Evolutionary conservation across 2,113 vertebrate species (phyloP).

Genomic region (Varanus salvator): DNA sequence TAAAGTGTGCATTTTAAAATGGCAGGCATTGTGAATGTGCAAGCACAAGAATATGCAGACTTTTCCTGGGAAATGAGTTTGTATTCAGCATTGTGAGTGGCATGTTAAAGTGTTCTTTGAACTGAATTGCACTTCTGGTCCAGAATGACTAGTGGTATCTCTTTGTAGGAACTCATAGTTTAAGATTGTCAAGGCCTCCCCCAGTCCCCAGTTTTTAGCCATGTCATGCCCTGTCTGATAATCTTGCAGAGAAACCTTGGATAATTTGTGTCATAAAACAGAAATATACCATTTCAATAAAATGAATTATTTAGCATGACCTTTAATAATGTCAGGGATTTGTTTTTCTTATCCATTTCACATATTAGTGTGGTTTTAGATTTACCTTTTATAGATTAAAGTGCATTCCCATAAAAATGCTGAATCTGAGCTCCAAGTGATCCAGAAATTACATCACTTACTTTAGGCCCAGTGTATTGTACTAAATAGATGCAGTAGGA

Average conservation of each 20-base stretch:
- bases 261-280: conserved; percentile 26
- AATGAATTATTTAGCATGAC: conserved; percentile 52
- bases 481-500: neutral
- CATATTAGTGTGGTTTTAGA: conserved; percentile 63
- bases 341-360: conserved; percentile 35
- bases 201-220: too few relatives aligned
- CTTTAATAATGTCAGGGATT: conserved; percentile 25
- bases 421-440: neutral
- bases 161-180: too few relatives aligned
- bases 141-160: too few relatives aligned
- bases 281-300: conserved; percentile 49
- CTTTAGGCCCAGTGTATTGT: neutral
- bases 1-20: too few relatives aligned
- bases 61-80: too few relatives aligned
- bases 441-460: neutral
- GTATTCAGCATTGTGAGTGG: too few relatives aligned
- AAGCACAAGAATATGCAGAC: too few relatives aligned
- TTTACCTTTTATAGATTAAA: conserved; percentile 55
- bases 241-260: conserved; percentile 43
- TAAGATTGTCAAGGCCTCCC: too few relatives aligned
- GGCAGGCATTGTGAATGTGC: too few relatives aligned
- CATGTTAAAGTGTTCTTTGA: too few relatives aligned
- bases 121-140: too few relatives aligned
- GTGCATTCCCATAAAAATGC: conserved; percentile 15
- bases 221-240: neutral